These are phyloP conservation scores for Hydractinia symbiolongicarpus DNA, from an alignment of 30 jellyfish, hydroid and myxozoan species.

Conservation along the genomic window DNA sequence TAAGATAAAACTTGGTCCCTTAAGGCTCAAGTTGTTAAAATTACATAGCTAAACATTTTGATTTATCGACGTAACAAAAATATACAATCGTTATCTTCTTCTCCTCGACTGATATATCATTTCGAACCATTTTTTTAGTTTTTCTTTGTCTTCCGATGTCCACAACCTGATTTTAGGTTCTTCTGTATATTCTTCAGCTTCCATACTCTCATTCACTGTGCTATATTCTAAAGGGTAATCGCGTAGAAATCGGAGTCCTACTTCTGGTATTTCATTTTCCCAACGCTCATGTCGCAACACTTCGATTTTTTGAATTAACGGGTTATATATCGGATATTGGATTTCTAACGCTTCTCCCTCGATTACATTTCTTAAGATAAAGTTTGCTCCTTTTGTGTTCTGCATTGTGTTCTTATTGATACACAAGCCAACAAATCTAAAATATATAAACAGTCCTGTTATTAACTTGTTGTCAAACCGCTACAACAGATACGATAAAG, in stretches of 20 bases:
- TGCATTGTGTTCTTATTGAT: constrained; percentile 40
- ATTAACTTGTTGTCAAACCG: not conserved
- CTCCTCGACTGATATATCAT: constrained; percentile 22
- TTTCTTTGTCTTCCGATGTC: constrained; percentile 35
- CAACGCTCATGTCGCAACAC: constrained; percentile 88
- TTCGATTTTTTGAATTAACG: constrained; percentile 87
- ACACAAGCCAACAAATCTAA: constrained; percentile 90
- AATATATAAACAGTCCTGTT: not conserved
- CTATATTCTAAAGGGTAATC: constrained; percentile 87
- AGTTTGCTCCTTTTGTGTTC: constrained; percentile 55
- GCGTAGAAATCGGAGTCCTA: constrained; percentile 57
- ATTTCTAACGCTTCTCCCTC: constrained; percentile 83
- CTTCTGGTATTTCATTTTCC: constrained; percentile 35
- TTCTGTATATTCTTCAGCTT: constrained; percentile 73
- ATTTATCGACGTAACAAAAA: not conserved
- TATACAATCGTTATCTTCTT: not conserved
- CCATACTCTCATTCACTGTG: constrained; percentile 67
- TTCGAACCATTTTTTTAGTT: constrained; percentile 17
- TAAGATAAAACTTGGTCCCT: no score
- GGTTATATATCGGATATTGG: constrained; percentile 66
- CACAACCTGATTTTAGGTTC: constrained; percentile 53
- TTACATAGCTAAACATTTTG: no score
- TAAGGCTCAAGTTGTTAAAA: no score
- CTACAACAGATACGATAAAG: not conserved
- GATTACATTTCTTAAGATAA: constrained; percentile 72